Conservation (phyloP, 2,113 vertebrate species). For the Eptesicus fuscus region DNA sequence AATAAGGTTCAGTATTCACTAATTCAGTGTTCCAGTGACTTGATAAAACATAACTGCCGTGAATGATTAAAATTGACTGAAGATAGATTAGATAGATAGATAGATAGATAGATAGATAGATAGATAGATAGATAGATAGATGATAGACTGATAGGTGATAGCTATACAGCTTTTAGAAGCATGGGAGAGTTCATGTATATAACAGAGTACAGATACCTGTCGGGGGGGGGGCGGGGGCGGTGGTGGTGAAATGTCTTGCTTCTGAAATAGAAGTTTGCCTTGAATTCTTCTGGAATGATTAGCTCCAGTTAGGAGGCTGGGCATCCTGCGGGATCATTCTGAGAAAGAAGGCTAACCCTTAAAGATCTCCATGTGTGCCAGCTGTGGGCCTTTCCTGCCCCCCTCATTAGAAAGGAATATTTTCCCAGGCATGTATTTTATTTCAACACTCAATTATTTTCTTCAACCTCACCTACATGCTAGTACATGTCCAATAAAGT, state of each 20-base stretch:
- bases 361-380: constrained; percentile 23
- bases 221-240: too few species aligned
- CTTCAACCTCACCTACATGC: constrained; percentile 67
- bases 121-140: background rate
- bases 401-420: constrained; percentile 55
- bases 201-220: background rate
- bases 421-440: constrained; percentile 72
- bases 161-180: background rate
- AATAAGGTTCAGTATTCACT: background rate
- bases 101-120: background rate
- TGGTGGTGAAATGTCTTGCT: background rate
- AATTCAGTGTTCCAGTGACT: background rate
- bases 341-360: background rate
- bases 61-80: background rate
- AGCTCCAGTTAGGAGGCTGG: background rate
- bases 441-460: constrained; percentile 74
- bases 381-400: constrained; percentile 11
- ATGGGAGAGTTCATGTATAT: background rate
- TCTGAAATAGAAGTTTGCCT: background rate
- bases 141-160: background rate
- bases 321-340: background rate
- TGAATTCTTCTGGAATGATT: background rate
- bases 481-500: constrained; percentile 63
- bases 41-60: background rate
- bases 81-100: too few species aligned